Percentiles rank a stretch among this genome's conserved stretches.
phyloP scores from a whole-genome alignment of 2,797 vertebrate species.

The Bovichtus diacanthus region DNA sequence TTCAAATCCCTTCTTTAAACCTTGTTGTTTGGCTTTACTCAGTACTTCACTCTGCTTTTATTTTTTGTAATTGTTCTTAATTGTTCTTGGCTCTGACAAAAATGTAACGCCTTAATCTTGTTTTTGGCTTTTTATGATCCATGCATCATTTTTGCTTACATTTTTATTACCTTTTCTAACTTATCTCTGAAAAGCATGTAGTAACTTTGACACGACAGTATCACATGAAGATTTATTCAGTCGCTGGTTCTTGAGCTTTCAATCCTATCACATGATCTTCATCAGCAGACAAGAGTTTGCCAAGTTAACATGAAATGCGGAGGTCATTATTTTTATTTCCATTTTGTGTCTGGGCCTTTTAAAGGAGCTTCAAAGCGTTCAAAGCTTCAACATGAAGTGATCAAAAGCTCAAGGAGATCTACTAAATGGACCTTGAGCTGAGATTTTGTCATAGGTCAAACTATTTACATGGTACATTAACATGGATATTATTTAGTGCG shows the following conservation, averaged over 20 bases:
- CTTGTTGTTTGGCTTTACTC: neutral
- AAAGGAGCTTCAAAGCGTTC: neutral
- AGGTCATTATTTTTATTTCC: neutral
- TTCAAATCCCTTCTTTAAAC: neutral
- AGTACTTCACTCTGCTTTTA: neutral
- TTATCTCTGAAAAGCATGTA: neutral
- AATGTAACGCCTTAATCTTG: neutral
- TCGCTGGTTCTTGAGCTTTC: neutral
- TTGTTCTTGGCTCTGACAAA: neutral
- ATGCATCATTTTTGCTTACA: neutral
- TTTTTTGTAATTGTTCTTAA: neutral
- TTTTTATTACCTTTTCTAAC: neutral
- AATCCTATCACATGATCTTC: neutral
- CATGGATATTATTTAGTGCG: neutral
- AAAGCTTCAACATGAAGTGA: neutral
- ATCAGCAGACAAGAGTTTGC: neutral
- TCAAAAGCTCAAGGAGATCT: neutral
- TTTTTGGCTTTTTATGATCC: neutral
- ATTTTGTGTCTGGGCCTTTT: neutral
- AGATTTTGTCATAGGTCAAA: neutral
- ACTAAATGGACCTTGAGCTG: neutral
- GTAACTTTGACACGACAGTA: neutral
- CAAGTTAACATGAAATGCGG: neutral
- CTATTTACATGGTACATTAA: conserved; percentile 1
- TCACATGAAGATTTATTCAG: neutral